These are phyloP conservation scores for Stenopsyche tienmushanensis DNA, from an alignment of 1,140 invertebrate species.

Conservation along the genomic window DNA sequence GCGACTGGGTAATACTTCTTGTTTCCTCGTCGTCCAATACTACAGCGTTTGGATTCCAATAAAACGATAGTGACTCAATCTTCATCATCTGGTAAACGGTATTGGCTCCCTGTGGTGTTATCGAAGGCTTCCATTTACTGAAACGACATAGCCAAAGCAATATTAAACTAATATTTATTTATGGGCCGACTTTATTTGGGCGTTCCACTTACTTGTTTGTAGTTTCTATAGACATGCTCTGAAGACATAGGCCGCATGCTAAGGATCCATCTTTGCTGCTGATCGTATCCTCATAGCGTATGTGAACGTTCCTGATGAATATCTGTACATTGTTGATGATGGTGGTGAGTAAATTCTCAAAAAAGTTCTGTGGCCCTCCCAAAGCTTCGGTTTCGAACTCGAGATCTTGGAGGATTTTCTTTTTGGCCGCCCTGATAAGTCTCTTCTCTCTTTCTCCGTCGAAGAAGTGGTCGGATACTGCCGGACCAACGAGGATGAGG, in stretches of 20 bases:
- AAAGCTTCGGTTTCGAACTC: conserved; percentile 56
- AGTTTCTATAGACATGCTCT: conserved; percentile 75
- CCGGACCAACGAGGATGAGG: conserved; percentile 72
- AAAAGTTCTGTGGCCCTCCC: conserved; percentile 60
- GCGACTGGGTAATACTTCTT: conserved; percentile 57
- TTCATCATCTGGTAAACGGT: conserved; percentile 78
- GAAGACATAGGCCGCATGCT: conserved; percentile 77
- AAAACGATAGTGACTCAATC: conserved; percentile 73
- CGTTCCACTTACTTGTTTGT: conserved; percentile 70
- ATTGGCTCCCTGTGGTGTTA: conserved; percentile 62
- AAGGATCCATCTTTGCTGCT: conserved; percentile 66
- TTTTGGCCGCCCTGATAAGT: conserved; percentile 71
- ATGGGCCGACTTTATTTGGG: too few relatives aligned
- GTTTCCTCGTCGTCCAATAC: conserved; percentile 53
- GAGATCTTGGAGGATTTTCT: conserved; percentile 57
- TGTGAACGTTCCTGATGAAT: conserved; percentile 76
- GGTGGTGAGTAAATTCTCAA: conserved; percentile 72
- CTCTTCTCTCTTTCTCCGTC: conserved; percentile 74
- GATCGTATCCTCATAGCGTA: conserved; percentile 78
- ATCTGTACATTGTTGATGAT: conserved; percentile 81
- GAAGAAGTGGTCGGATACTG: conserved; percentile 66
- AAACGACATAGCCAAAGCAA: conserved; percentile 33
- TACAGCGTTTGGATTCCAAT: conserved; percentile 70
- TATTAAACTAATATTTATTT: neutral
- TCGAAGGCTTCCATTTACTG: conserved; percentile 79